phyloP scores from a whole-genome alignment of 2,797 vertebrate species.

The Epinephelus coioides region DNA sequence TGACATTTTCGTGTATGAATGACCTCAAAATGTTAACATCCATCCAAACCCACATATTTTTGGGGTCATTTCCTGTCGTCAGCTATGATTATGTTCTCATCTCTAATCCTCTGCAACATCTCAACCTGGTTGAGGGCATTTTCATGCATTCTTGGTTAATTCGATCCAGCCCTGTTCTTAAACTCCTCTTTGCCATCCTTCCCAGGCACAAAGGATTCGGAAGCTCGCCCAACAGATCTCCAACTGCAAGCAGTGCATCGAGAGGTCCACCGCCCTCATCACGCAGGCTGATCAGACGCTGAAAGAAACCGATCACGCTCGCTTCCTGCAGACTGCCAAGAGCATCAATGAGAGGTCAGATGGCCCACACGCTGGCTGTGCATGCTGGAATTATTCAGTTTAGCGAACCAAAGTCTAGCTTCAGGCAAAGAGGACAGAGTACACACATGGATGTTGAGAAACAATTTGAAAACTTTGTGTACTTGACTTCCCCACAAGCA shows the following conservation, averaged over 20 bases:
- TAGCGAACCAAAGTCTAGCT: not conserved
- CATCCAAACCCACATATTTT: conserved; percentile 12
- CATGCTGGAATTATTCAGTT: conserved; percentile 3
- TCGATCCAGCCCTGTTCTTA: not conserved
- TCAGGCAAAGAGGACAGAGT: conserved; percentile 19
- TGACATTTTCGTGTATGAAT: conserved; percentile 47
- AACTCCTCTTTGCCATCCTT: not conserved
- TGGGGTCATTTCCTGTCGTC: conserved; percentile 17
- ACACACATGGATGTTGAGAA: conserved; percentile 4
- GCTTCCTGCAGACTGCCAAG: conserved; percentile 97
- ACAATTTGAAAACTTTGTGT: conserved; percentile 18
- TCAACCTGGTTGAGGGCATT: conserved; percentile 6
- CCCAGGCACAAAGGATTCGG: conserved; percentile 92
- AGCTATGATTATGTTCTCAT: conserved; percentile 28
- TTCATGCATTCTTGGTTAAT: not conserved
- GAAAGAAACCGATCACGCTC: conserved; percentile 97
- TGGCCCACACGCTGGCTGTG: not conserved
- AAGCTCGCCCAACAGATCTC: conserved; percentile 98
- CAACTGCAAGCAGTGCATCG: conserved; percentile 98
- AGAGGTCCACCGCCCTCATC: conserved; percentile 95
- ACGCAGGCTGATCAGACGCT: conserved; percentile 96
- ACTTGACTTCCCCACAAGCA: conserved; percentile 20
- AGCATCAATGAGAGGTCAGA: conserved; percentile 96
- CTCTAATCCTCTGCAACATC: conserved; percentile 1
- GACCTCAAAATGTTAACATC: conserved; percentile 24